Percentiles rank a stretch among this genome's conserved stretches.
Conservation (phyloP, 1,140 invertebrate genomes). For the Panagrolaimus sp. region DNA sequence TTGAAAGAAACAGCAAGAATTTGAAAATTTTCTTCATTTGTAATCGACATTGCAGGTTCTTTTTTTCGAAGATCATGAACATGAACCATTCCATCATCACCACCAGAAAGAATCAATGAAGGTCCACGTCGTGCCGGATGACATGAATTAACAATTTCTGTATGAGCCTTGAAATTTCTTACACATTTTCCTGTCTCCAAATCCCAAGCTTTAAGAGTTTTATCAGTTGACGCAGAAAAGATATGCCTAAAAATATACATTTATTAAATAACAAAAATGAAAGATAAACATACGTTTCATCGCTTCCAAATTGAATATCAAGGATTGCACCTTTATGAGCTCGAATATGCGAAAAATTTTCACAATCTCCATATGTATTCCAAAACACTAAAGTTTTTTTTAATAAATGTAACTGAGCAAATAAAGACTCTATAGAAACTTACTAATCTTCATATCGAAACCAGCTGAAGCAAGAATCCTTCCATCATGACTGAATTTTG, state of each 20-base stretch:
- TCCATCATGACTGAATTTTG: constrained; percentile 92
- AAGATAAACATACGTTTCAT: constrained; percentile 67
- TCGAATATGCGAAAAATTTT: constrained; percentile 81
- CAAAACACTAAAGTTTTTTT: constrained; percentile 73
- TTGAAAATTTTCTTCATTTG: constrained; percentile 70
- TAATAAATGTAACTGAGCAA: constrained; percentile 20
- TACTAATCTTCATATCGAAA: constrained; percentile 93
- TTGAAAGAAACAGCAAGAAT: constrained; percentile 88
- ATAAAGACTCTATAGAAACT: constrained; percentile 62
- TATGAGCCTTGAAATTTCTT: constrained; percentile 78
- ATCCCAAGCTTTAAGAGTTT: constrained; percentile 91
- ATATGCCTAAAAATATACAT: constrained; percentile 65
- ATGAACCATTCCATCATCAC: constrained; percentile 77
- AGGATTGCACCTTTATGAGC: constrained; percentile 93
- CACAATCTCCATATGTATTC: constrained; percentile 95
- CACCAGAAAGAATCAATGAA: constrained; percentile 80
- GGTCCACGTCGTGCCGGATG: constrained; percentile 76
- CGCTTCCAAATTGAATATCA: constrained; percentile 90
- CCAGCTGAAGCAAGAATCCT: constrained; percentile 85
- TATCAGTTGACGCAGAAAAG: constrained; percentile 89
- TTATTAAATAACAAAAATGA: background rate
- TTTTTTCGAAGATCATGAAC: constrained; percentile 77
- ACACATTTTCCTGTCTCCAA: constrained; percentile 76
- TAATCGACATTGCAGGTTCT: constrained; percentile 74
- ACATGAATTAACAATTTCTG: constrained; percentile 65